A percentile compares a stretch with the other conserved stretches of the same genome.
Evolutionary conservation across 2,888 invertebrate species (phyloP).

Genomic region (Abrostola triplasia): DNA sequence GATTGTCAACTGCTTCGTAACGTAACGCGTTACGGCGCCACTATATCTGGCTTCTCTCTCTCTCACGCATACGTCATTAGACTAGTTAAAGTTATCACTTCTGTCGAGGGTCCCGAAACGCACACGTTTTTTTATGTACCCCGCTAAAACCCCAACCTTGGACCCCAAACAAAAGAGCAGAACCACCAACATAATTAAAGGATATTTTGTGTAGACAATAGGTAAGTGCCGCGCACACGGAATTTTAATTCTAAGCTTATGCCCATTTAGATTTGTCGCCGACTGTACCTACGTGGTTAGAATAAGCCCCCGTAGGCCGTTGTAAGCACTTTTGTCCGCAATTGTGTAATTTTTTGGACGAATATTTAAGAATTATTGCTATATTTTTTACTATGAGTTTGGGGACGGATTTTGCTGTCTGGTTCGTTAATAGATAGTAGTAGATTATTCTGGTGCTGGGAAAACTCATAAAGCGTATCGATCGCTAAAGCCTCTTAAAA

Average conservation of each 20-base stretch:
- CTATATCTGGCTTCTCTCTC: too few relatives aligned
- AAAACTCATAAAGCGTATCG: not conserved
- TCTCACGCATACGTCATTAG: too few relatives aligned
- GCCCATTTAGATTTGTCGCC: conserved; percentile 79
- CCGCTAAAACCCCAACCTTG: conserved; percentile 36
- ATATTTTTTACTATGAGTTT: conserved; percentile 17
- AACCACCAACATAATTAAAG: conserved; percentile 78
- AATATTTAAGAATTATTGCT: conserved; percentile 29
- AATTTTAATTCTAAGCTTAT: conserved; percentile 83
- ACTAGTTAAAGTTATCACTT: too few relatives aligned
- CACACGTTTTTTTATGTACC: too few relatives aligned
- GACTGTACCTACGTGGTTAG: conserved; percentile 67
- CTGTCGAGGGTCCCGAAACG: too few relatives aligned
- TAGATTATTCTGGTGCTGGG: not conserved
- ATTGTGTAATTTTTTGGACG: conserved; percentile 28
- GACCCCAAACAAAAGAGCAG: conserved; percentile 61
- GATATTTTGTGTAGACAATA: conserved; percentile 84
- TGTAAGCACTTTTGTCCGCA: conserved; percentile 36
- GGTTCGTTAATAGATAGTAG: not conserved
- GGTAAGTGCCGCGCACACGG: conserved; percentile 78
- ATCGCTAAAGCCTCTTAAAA: not conserved
- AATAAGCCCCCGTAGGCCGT: conserved; percentile 55
- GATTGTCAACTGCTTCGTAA: too few relatives aligned
- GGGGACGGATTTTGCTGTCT: not conserved
- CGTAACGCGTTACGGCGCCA: too few relatives aligned